Base-by-base conservation (phyloP, 1,140 invertebrate genomes). In the Colletes latitarsis region DNA sequence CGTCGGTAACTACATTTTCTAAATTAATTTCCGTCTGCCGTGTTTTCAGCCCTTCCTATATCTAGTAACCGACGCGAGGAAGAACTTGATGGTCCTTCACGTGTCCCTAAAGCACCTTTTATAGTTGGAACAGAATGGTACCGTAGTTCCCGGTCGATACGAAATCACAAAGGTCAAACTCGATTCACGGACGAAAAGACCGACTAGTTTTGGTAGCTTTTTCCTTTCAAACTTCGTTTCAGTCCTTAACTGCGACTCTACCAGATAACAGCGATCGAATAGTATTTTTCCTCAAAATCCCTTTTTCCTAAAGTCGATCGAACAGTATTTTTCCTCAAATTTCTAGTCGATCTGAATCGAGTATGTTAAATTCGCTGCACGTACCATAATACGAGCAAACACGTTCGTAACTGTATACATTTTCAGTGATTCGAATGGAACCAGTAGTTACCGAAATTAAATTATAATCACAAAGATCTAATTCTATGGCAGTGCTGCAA, bases 91-190 rank as follows among this genome's bases (percentile, higher is more conserved):
- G 80, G 69, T 68, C 49, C 69, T 72, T 19, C 30, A 75, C 14
- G 72, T 67, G 52, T 68, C n/a, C 46, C 52, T 19, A 21, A 62
- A 63, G 69, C 52, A 64, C n/a, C 30, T 77, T 75, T 85, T 57
- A 67, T 67, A 58, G 66, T 70, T 67, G 66, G 74, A 57, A 85
- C 79, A 19, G 64, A 58, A 77, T 82, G 62, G 77, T 81, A 85
- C 77, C 30, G 52, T 46, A 30, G 21, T 6, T 49, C 39, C 15
- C 63, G 79, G 41, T 86, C 83, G 79, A 85, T 86, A 77, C n/a
- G 52, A 77, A 78, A 72, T 78, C 74, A 67, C 72, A 81, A 68
- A 76, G 63, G 55, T 76, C n/a, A 68, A 41, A 62, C 30, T 30
- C 53, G 14, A 73, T 73, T 73, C 21, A 15, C 1, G 14, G 43